phyloP scores from a whole-genome alignment of 1,140 invertebrate genomes.

The Drosophila busckii region DNA sequence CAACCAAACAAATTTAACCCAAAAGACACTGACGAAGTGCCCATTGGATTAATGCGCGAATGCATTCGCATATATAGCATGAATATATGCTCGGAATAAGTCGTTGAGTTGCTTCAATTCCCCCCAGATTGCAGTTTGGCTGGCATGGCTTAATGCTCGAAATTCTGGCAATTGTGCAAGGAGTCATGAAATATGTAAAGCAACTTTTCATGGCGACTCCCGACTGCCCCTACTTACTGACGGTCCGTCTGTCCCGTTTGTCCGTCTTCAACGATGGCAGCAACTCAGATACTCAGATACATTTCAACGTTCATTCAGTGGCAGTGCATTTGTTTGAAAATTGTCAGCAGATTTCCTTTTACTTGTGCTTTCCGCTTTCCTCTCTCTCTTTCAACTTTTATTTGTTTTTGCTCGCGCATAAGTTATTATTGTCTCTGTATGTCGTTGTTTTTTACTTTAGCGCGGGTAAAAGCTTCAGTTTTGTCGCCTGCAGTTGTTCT shows the following conservation, averaged over 20 bases:
- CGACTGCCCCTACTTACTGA: too few species aligned
- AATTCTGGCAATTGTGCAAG: slow-evolving; percentile 51
- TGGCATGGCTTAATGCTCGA: slow-evolving; percentile 56
- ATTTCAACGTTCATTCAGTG: slow-evolving; percentile 17
- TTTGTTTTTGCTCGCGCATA: slow-evolving; percentile 17
- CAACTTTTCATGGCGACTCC: slow-evolving; percentile 43
- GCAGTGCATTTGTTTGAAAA: slow-evolving; percentile 29
- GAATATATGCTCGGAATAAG: slow-evolving; percentile 1
- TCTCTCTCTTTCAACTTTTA: slow-evolving; percentile 9
- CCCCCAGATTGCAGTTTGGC: slow-evolving; percentile 42
- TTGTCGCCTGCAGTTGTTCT: slow-evolving; percentile 55
- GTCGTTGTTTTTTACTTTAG: slow-evolving; percentile 4
- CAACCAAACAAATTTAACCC: slow-evolving; percentile 57
- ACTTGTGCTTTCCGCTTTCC: slow-evolving; percentile 15
- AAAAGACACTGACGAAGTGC: slow-evolving; percentile 70
- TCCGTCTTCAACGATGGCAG: too few species aligned
- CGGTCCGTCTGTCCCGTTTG: too few species aligned
- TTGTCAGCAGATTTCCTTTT: slow-evolving; percentile 34
- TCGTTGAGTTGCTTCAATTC: slow-evolving; percentile 20
- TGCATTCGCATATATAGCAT: background rate
- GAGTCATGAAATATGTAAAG: slow-evolving; percentile 66
- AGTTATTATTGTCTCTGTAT: slow-evolving; percentile 49
- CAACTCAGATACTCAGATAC: slow-evolving; percentile 36
- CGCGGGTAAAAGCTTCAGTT: slow-evolving; percentile 44
- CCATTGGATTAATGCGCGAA: slow-evolving; percentile 15